These are phyloP conservation scores for Nixonia krombeini DNA, from an alignment of 1,140 invertebrate species.

Conservation along the genomic window DNA sequence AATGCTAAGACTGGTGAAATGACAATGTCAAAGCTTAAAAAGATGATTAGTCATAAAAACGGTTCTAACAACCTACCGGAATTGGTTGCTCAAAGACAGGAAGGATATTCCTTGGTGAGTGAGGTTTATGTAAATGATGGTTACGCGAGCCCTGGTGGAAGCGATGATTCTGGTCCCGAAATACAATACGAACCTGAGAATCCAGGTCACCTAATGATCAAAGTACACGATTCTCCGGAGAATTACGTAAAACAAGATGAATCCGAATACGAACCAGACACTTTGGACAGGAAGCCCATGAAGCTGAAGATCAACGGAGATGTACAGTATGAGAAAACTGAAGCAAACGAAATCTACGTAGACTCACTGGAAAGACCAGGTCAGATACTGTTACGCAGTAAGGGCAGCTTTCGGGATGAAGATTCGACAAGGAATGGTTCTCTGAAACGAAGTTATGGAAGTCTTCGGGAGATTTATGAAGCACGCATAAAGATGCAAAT, in stretches of 20 bases:
- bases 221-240: conserved; percentile 81
- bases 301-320: conserved; percentile 73
- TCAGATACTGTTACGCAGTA: conserved; percentile 73
- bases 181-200: conserved; percentile 75
- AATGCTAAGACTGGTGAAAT: conserved; percentile 74
- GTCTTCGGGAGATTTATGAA: conserved; percentile 81
- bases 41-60: conserved; percentile 68
- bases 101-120: conserved; percentile 79
- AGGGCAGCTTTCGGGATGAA: conserved; percentile 76
- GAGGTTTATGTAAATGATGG: conserved; percentile 85
- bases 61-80: conserved; percentile 70
- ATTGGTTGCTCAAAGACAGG: conserved; percentile 64
- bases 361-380: conserved; percentile 74
- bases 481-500: conserved; percentile 62
- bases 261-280: conserved; percentile 88
- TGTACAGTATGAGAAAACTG: conserved; percentile 57
- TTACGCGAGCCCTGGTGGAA: conserved; percentile 78
- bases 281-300: conserved; percentile 83
- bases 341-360: conserved; percentile 67
- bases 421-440: conserved; percentile 38
- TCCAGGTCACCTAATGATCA: conserved; percentile 82
- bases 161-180: conserved; percentile 75
- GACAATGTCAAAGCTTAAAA: conserved; percentile 71
- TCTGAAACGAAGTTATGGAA: conserved; percentile 73
- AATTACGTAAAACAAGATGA: conserved; percentile 80